These are phyloP conservation scores for Thaumatotibia leucotreta DNA, from an alignment of 1,140 invertebrate genomes.

Conservation along the genomic window DNA sequence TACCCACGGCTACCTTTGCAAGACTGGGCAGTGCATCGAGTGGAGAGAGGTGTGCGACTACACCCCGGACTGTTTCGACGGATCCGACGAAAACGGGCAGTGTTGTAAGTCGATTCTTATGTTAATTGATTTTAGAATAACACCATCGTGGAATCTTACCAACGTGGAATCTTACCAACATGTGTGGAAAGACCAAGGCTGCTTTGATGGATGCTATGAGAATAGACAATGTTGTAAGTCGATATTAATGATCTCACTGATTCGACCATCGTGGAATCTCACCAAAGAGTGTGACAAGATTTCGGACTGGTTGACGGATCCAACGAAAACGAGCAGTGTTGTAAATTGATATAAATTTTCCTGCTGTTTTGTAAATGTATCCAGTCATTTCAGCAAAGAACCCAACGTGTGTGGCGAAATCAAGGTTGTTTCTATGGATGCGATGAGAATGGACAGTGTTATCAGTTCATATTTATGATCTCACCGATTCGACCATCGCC, in stretches of 20 bases:
- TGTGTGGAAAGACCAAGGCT: too few species aligned
- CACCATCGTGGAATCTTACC: too few species aligned
- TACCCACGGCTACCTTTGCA: conserved; percentile 77
- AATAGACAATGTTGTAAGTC: too few species aligned
- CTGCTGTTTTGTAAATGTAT: neutral
- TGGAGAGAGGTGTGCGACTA: conserved; percentile 81
- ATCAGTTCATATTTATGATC: too few species aligned
- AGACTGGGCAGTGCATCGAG: conserved; percentile 80
- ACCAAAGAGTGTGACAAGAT: conserved; percentile 83
- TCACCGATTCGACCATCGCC: too few species aligned
- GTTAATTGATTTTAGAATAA: neutral
- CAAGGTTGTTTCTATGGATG: too few species aligned
- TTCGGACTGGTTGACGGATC: conserved; percentile 82
- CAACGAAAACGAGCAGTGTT: conserved; percentile 79
- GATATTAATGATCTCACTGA: too few species aligned
- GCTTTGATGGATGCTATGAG: too few species aligned
- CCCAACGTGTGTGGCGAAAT: too few species aligned
- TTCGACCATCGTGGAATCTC: too few species aligned
- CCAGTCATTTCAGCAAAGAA: neutral
- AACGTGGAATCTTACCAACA: too few species aligned
- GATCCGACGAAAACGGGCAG: conserved; percentile 77
- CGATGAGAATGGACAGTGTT: too few species aligned
- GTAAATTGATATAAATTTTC: conserved; percentile 74
- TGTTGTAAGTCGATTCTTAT: conserved; percentile 72
- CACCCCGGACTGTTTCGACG: conserved; percentile 81